Base-by-base conservation (phyloP, 2,888 invertebrate genomes). In the Poecilobothrus nobilitatus region DNA sequence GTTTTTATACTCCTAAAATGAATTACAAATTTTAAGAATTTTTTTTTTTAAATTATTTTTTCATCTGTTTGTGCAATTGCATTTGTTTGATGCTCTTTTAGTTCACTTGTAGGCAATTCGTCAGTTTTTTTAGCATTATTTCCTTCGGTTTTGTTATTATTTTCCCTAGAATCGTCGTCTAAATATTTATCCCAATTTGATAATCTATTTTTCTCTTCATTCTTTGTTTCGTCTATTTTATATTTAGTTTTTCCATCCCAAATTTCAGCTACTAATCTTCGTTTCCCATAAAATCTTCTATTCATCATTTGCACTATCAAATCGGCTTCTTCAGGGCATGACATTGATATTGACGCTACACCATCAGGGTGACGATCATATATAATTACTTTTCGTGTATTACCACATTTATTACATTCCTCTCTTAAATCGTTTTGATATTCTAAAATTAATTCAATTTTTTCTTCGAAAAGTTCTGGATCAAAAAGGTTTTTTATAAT, bases 171-270 rank as follows among this genome's bases (percentile, higher is more conserved):
- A 27, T 85, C 87, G 4, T 83, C 83, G 72, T 91, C 90, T 74
- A 95, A 83, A 82, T 88, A 95, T 74, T 91, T 86, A 75, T 91
- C 91, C 97, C 97, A 99, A 73, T 93, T 91, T 66, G 89, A 86
- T 69, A 96, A 82, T 71, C 98, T 86, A 71, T 91, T 87, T 72
- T 88, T 87, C 34, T 89, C 87, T 79, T 97, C 92, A 66, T 91
- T 90, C 78, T 94, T 95, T 0, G 96, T 95, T 84, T 98, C 98
- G 68, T 88, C 88, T 76, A 96, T 88, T 80, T 88, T 91, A 82
- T 91, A 96, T 80, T 95, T 97, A 0, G 95, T 94, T 79, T 91
- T 91, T 21, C 98, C 98, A 83, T 99, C 97, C 94, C 95, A 98
- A 72, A 91, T 89, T 78, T 91, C 91, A 5, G 96, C 97, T 5